Conservation (phyloP, 1,140 invertebrate species). For the Dendroctonus ponderosae region DNA sequence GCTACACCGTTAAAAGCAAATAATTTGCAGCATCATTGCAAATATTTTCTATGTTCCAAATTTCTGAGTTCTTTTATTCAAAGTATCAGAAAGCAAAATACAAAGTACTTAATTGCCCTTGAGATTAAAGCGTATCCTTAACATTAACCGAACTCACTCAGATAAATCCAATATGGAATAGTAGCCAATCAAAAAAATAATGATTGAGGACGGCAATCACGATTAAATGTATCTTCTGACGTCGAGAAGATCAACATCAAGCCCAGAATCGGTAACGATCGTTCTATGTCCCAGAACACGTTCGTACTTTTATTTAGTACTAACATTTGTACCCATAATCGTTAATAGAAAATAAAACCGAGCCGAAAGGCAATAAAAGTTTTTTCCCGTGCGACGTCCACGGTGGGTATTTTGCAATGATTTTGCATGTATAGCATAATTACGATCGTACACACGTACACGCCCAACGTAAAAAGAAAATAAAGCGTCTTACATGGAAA, state of each 20-base stretch:
- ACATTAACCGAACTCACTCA: too few relatives aligned
- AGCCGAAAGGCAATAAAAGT: slow-evolving; percentile 2
- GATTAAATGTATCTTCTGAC: not conserved
- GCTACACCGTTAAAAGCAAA: too few relatives aligned
- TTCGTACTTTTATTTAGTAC: slow-evolving; percentile 13
- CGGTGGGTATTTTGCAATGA: slow-evolving; percentile 28
- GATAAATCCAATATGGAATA: too few relatives aligned
- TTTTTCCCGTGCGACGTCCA: slow-evolving; percentile 9
- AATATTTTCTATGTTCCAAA: too few relatives aligned
- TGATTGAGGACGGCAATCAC: not conserved
- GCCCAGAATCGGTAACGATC: slow-evolving; percentile 1
- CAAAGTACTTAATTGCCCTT: too few relatives aligned
- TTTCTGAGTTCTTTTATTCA: too few relatives aligned
- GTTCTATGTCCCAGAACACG: slow-evolving; percentile 20
- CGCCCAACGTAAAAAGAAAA: slow-evolving; percentile 6
- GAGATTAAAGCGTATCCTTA: too few relatives aligned
- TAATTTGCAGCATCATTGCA: too few relatives aligned
- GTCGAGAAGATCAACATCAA: not conserved
- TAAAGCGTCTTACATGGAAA: slow-evolving; percentile 20
- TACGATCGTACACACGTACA: slow-evolving; percentile 19
- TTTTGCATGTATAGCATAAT: slow-evolving; percentile 34
- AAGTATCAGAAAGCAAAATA: too few relatives aligned
- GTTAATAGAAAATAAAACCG: slow-evolving; percentile 31
- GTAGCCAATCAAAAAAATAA: too few relatives aligned
- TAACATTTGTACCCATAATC: slow-evolving; percentile 23